phyloP scores from a whole-genome alignment of 2,888 invertebrate species.

The Pomacea canaliculata region DNA sequence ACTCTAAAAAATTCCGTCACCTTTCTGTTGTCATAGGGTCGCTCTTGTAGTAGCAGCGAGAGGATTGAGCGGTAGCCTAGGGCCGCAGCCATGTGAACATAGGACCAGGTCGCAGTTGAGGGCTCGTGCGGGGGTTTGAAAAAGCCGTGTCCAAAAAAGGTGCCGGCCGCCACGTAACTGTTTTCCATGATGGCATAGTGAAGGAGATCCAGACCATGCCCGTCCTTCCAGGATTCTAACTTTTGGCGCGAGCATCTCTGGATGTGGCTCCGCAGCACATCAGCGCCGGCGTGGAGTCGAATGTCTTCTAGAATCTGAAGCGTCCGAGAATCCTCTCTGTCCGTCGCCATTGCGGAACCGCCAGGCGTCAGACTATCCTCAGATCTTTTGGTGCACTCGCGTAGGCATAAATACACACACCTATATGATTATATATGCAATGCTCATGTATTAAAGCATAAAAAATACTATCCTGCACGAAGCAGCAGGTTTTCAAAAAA shows the following conservation, averaged over 20 bases:
- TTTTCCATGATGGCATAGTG: conserved; percentile 59
- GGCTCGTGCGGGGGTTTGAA: conserved; percentile 55
- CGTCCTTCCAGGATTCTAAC: conserved; percentile 44
- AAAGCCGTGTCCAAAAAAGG: conserved; percentile 50
- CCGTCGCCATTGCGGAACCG: too few relatives aligned
- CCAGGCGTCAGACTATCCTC: too few relatives aligned
- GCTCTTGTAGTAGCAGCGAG: conserved; percentile 52
- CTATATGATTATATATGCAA: too few relatives aligned
- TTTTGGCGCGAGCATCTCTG: conserved; percentile 36
- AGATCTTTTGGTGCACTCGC: too few relatives aligned
- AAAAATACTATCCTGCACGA: too few relatives aligned
- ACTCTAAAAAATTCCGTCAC: too few relatives aligned
- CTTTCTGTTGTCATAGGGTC: conserved; percentile 44
- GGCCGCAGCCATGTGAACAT: conserved; percentile 59
- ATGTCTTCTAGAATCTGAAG: conserved; percentile 22
- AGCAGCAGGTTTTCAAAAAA: too few relatives aligned
- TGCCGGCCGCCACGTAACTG: conserved; percentile 52
- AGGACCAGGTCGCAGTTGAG: conserved; percentile 41
- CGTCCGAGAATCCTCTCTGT: too few relatives aligned
- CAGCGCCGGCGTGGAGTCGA: conserved; percentile 30
- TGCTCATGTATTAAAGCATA: too few relatives aligned
- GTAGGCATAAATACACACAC: too few relatives aligned
- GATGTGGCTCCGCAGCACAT: conserved; percentile 31
- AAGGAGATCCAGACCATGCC: conserved; percentile 50
- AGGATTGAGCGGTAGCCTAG: conserved; percentile 51